Evolutionary conservation across 1,140 invertebrate species (phyloP), one percentile per base, ranked within the genome.

Genomic region (Hylyphantes graminicola): DNA sequence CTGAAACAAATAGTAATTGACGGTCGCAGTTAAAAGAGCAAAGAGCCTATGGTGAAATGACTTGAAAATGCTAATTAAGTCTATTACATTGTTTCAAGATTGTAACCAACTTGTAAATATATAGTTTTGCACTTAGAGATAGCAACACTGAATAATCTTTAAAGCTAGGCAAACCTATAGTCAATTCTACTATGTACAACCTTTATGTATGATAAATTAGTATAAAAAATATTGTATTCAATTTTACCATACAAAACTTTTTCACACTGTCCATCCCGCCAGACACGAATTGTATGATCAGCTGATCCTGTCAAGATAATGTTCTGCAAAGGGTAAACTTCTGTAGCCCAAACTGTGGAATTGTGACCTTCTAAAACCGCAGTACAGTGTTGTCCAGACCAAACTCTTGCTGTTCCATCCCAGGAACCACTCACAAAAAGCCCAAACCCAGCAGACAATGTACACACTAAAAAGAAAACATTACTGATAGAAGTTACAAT

Each of bases 261-360:
- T 83, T 90, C 88, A 88, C 89, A 89, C 76, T 88, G 89, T 35
- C 91, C 91, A 72, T 89, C 88, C 51, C 92, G 92, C 96, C 96
- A 98, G 11, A 97, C 88, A 87, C 94, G 94, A 68, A 99, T 95
- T 13, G 92, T 93, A 90, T 96, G 97, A 90, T 99, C 98, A 21
- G 97, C 98, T 3, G 94, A 95, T 11, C 93, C 96, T 19, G 97
- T 97, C 0, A 96, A 91, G 88, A 96, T 93, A 57, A 91, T 90
- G 3, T 92, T 90, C 35, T 89, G 88, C 93, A 89, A 89, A 17
- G 90, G 89, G 21, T 91, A 87, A 50, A 91, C 93, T 35, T 94
- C 91, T 0, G 95, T 93, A 63, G 93, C 93, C 97, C 97, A 99
- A 13, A 99, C 95, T 48, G 97, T 95, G 35, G 94, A 88, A 51